Base-by-base conservation (phyloP, 2,888 invertebrate species). In the Nasonovia ribisnigri region DNA sequence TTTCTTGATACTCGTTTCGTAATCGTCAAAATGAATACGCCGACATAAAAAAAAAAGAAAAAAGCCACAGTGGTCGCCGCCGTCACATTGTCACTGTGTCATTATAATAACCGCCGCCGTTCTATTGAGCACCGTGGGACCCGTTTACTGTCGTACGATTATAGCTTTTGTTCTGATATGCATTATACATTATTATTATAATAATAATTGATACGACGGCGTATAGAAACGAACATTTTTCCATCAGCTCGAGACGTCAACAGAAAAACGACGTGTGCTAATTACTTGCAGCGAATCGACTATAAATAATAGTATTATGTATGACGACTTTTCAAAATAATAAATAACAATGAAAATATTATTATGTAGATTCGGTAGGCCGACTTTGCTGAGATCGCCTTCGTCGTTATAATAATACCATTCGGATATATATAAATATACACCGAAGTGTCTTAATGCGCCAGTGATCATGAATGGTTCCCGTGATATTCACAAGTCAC, bases 1-100 rank as follows among this genome's bases (percentile, higher is more conserved):
- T 54, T 36, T 88, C 42, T 88, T 88, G 54, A 88, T 88, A 88
- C 88, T 42, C 3, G 36, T 88, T 88, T 88, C 88, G 88, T 42
- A 88, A 88, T 54, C 42, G 26, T 54, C 54, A 88, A 88, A 88
- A 88, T 88, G 24, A 88, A 88, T 54, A 54, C 26, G 51, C 13
- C 42, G 51, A 54, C 54, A 88, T 11, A 10, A 54, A 54, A 54
- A 87, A 88, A 77, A 16, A 36, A 60, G n/a, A 13, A 51, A 51
- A 51, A 51, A 16, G 20, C 51, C 57, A 8, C 57, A 57, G 6
- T 6, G 54, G 57, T 36, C 20, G 20, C 20, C 20, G 20, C 36
- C 77, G 36, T 77, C 77, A 77, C 20, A 77, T 77, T 36, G 36
- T 77, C 77, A 77, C 77, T 36, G 20, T 20, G 77, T 24, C 77